Conservation (phyloP, 2,797 vertebrate species). For the Diplodus sargus region DNA sequence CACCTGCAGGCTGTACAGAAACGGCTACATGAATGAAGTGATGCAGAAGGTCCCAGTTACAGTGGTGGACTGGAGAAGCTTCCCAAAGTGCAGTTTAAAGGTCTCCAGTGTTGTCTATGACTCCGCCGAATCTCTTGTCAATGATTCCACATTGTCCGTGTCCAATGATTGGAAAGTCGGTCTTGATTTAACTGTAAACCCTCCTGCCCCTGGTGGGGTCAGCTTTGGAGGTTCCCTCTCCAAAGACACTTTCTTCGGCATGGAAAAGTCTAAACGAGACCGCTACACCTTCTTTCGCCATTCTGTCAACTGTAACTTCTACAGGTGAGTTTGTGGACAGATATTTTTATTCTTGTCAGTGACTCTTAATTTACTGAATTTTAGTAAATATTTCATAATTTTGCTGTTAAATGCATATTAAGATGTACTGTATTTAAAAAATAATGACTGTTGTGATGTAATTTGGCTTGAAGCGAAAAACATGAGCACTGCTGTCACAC, state of each 20-base stretch:
- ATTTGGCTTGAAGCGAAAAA: too few species aligned
- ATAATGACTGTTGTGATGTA: too few species aligned
- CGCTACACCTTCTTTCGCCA: conserved; percentile 74
- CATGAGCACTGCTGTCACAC: too few species aligned
- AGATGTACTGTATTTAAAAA: too few species aligned
- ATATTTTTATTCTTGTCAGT: not conserved
- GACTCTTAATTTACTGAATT: not conserved
- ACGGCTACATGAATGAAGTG: conserved; percentile 49
- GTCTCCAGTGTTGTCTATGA: conserved; percentile 57
- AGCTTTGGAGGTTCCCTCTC: conserved; percentile 65
- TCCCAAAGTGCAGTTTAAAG: conserved; percentile 44
- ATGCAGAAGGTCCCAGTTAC: conserved; percentile 74
- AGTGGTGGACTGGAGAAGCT: conserved; percentile 72
- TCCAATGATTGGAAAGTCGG: conserved; percentile 68
- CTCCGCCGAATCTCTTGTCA: conserved; percentile 71
- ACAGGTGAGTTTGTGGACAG: conserved; percentile 59
- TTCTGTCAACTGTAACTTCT: conserved; percentile 62
- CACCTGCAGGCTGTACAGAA: conserved; percentile 68
- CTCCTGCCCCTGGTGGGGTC: conserved; percentile 10
- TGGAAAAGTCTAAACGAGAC: conserved; percentile 74
- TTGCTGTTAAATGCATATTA: too few species aligned
- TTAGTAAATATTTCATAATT: too few species aligned
- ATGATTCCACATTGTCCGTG: conserved; percentile 57
- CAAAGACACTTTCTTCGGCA: conserved; percentile 46
- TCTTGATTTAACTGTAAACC: conserved; percentile 20